Base-by-base conservation (phyloP, 2,888 invertebrate genomes). In the Tridacna gigas region DNA sequence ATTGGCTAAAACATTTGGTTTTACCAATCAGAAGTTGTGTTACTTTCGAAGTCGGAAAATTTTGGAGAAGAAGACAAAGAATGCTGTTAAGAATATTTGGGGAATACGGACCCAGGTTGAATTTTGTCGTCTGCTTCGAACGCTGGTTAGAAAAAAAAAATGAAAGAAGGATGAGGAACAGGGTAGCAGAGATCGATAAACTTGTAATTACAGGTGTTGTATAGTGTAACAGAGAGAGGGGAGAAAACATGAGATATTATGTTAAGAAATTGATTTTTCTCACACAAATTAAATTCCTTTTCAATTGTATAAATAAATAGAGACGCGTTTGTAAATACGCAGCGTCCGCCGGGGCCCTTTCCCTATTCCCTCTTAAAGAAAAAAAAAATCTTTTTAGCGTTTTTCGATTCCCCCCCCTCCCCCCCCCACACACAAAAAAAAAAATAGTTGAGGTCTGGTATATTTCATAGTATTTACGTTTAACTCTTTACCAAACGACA, bases 301-400 rank as follows among this genome's bases (percentile, higher is more conserved):
- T 71, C 71, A 71, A 71, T 71, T 71, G 71, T 71, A 71, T 48
- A 71, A 71, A 71, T 71, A 71, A 71, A 71, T 71, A 71, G 71
- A 51, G 71, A 51, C 71, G 71, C 48, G 22, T 71, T 71, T 71
- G 71, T 47, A 47, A 71, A 71, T 71, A 71, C 22, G 51, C 71
- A 18, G 22, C 48, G 11, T 51, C 71, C 51, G 71, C 51, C 13
- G n/a, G 25, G 47, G 26, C 71, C 22, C 63, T 63, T 63, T 20
- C 63, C n/a, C 26, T 13, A 25, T 37, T 37, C 37, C 37, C 37
- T 37, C 7, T 37, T 7, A 37, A 37, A 37, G 37, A 37, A 37
- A 37, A 37, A 37, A 37, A 37, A 37, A 37, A 37, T 37, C 37
- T 37, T 4, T 37, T 2, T 7, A 37, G 2, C 37, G 7, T 37